Percentiles rank a stretch among this genome's conserved stretches.
phyloP scores from a whole-genome alignment of 53 echinoderm and acorn worm genomes.

The Henricia sp. region DNA sequence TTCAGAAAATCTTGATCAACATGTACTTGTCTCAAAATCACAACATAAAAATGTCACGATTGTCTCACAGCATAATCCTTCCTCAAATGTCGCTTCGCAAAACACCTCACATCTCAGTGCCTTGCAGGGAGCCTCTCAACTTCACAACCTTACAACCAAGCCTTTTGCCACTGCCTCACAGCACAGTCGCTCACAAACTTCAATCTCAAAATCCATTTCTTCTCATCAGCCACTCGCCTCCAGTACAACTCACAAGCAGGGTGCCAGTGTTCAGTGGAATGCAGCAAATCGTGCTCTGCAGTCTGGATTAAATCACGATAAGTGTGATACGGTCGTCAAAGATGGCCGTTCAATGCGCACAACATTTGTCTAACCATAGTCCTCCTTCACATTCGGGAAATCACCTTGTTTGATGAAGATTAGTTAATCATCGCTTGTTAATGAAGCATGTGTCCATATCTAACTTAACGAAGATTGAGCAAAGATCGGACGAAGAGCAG shows the following conservation, averaged over 20 bases:
- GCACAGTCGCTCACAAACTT: not conserved
- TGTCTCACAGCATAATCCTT: not conserved
- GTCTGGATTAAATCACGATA: constrained; percentile 6
- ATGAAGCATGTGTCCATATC: too few relatives aligned
- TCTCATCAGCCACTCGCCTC: constrained; percentile 4
- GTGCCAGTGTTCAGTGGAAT: constrained; percentile 23
- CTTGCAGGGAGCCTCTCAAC: not conserved
- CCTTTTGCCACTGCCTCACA: not conserved
- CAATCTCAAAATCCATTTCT: not conserved
- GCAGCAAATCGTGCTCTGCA: not conserved
- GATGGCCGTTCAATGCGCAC: constrained; percentile 82
- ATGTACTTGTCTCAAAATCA: too few relatives aligned
- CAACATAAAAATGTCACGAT: too few relatives aligned
- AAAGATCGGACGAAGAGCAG: too few relatives aligned
- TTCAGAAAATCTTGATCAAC: constrained; percentile 3
- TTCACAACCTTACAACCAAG: not conserved
- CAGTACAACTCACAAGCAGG: not conserved
- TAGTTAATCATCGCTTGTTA: too few relatives aligned
- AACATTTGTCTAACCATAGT: constrained; percentile 68
- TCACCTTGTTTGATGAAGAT: not conserved
- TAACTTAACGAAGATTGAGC: too few relatives aligned
- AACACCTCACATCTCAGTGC: not conserved
- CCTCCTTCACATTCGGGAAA: not conserved
- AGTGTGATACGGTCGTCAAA: constrained; percentile 69
- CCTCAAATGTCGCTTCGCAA: not conserved